Evolutionary conservation across 2,888 invertebrate genomes (phyloP).

Genomic region (Cactoblastis cactorum): DNA sequence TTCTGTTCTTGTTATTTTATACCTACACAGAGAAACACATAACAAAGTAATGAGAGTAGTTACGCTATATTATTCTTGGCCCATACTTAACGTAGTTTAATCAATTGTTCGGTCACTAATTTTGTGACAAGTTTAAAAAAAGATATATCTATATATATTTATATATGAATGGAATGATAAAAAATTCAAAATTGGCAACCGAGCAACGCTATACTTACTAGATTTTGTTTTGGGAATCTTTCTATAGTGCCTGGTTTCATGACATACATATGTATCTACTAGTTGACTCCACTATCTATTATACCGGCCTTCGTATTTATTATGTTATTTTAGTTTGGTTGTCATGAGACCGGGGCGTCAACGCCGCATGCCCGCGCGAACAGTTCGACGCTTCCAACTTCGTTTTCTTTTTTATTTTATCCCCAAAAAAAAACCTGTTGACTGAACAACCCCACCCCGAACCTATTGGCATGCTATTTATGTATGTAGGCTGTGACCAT

Average conservation of each 20-base stretch:
- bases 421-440: slow-evolving; percentile 42
- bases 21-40: slow-evolving; percentile 80
- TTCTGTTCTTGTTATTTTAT: slow-evolving; percentile 64
- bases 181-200: slow-evolving; percentile 54
- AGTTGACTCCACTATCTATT: slow-evolving; percentile 26
- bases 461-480: slow-evolving; percentile 69
- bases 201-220: slow-evolving; percentile 50
- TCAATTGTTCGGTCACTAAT: slow-evolving; percentile 65
- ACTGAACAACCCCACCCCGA: slow-evolving; percentile 50
- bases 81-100: slow-evolving; percentile 64
- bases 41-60: slow-evolving; percentile 67
- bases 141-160: neutral
- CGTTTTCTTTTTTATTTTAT: slow-evolving; percentile 34
- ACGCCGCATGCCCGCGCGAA: slow-evolving; percentile 24
- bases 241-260: slow-evolving; percentile 61
- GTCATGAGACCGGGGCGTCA: slow-evolving; percentile 58
- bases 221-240: slow-evolving; percentile 52
- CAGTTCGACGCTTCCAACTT: slow-evolving; percentile 69
- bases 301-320: slow-evolving; percentile 20
- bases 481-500: slow-evolving; percentile 68
- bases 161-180: neutral
- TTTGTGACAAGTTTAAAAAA: slow-evolving; percentile 27
- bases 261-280: slow-evolving; percentile 42
- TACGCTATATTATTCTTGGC: slow-evolving; percentile 69
- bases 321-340: slow-evolving; percentile 30